Percentiles rank a stretch among this genome's conserved stretches.
These are phyloP conservation scores for Caenorhabditis sp. DNA, from an alignment of 2,888 invertebrate genomes.

Conservation along the genomic window DNA sequence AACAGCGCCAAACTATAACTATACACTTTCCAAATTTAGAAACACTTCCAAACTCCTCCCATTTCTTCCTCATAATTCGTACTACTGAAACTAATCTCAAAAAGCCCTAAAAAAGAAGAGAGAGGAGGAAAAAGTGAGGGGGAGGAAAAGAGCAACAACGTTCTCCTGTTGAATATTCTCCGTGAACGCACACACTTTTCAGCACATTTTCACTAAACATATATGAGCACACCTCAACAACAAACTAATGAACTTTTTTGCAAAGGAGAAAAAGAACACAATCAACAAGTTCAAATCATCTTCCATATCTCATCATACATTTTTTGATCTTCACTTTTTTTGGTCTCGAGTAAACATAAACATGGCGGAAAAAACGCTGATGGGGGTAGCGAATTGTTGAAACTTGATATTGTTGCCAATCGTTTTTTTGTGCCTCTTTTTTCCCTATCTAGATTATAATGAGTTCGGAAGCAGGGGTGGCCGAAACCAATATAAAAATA, in stretches of 20 bases:
- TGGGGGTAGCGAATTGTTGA: neutral
- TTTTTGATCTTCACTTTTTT: too few relatives aligned
- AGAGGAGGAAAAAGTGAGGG: neutral
- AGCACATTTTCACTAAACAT: too few relatives aligned
- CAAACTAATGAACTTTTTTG: too few relatives aligned
- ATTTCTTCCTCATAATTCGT: neutral
- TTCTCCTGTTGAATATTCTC: too few relatives aligned
- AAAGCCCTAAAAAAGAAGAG: neutral
- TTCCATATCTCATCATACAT: neutral
- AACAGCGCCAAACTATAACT: neutral
- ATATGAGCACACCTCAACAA: too few relatives aligned
- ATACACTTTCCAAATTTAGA: neutral
- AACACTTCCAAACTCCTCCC: neutral
- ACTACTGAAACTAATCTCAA: neutral
- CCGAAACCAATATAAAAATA: neutral
- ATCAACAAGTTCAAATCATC: too few relatives aligned
- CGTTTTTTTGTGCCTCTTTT: neutral
- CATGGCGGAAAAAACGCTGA: neutral
- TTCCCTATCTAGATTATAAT: neutral
- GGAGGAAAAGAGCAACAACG: too few relatives aligned
- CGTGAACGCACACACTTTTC: too few relatives aligned
- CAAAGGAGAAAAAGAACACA: too few relatives aligned
- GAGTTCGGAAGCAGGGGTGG: neutral
- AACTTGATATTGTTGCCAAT: neutral
- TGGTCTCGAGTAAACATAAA: neutral